Evolutionary conservation across 2,113 vertebrate species (phyloP).

Genomic region (Cyprinodon brontotheroides): DNA sequence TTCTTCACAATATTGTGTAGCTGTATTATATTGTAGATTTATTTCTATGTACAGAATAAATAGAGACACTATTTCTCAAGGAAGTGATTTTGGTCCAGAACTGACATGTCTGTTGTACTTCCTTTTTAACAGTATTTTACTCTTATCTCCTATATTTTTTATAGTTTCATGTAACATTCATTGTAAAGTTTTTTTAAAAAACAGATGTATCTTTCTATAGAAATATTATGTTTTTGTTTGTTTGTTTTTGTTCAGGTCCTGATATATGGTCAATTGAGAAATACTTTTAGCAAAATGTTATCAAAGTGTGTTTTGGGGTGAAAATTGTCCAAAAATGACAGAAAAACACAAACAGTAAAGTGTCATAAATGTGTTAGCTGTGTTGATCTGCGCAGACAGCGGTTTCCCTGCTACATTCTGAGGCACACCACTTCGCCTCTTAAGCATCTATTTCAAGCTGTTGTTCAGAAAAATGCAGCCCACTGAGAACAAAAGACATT

Average conservation of each 20-base stretch:
- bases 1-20: constrained; percentile 17
- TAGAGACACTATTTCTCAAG: constrained; percentile 34
- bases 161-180: not conserved
- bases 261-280: constrained; percentile 26
- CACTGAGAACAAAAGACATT: not conserved
- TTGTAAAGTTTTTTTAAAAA: not conserved
- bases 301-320: not conserved
- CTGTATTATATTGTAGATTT: constrained; percentile 44
- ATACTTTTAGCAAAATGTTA: not conserved
- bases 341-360: not conserved
- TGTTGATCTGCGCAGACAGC: constrained; percentile 8
- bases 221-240: not conserved
- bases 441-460: constrained; percentile 3
- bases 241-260: constrained; percentile 24
- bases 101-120: constrained; percentile 32
- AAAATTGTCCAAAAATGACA: not conserved
- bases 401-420: constrained; percentile 17
- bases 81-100: constrained; percentile 75
- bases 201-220: not conserved
- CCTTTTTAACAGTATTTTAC: constrained; percentile 62
- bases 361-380: not conserved
- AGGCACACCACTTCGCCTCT: not conserved
- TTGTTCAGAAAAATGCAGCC: not conserved
- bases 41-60: constrained; percentile 16
- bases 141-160: constrained; percentile 39